Conservation (phyloP, 2,888 invertebrate species). For the Tetragnatha montana region DNA sequence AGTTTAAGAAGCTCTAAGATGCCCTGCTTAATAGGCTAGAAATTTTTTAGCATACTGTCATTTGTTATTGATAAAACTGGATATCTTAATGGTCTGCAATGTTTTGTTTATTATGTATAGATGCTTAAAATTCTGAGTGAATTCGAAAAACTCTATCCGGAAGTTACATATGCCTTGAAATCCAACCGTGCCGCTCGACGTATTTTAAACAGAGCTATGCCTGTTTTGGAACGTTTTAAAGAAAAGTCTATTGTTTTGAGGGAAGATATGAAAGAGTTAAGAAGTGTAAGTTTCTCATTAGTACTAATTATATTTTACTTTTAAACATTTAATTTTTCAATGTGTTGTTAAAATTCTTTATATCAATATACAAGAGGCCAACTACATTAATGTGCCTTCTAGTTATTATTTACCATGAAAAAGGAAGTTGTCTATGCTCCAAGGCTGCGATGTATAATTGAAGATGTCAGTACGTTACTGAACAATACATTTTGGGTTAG, state of each 20-base stretch:
- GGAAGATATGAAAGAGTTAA: slow-evolving; percentile 31
- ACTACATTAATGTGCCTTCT: background rate
- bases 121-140: slow-evolving; percentile 33
- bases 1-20: too few relatives aligned
- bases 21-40: too few relatives aligned
- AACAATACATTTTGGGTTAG: slow-evolving; percentile 39
- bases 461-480: slow-evolving; percentile 33
- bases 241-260: slow-evolving; percentile 38
- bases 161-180: slow-evolving; percentile 38
- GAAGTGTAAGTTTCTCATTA: slow-evolving; percentile 14
- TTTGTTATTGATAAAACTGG: too few relatives aligned
- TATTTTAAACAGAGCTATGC: slow-evolving; percentile 46
- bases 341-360: too few relatives aligned
- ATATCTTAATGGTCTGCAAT: too few relatives aligned
- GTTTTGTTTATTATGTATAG: slow-evolving; percentile 16
- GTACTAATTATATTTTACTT: too few relatives aligned
- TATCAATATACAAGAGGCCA: too few relatives aligned
- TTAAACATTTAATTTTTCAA: too few relatives aligned
- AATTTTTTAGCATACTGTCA: too few relatives aligned
- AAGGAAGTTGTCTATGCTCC: slow-evolving; percentile 55
- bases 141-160: slow-evolving; percentile 45
- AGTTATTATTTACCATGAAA: slow-evolving; percentile 55
- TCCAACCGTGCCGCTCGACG: slow-evolving; percentile 51
- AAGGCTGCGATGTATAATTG: slow-evolving; percentile 11
- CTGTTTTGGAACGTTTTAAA: slow-evolving; percentile 24